These are phyloP conservation scores for Bryconaethiops microstoma DNA, from an alignment of 2,797 vertebrate genomes.

Conservation along the genomic window DNA sequence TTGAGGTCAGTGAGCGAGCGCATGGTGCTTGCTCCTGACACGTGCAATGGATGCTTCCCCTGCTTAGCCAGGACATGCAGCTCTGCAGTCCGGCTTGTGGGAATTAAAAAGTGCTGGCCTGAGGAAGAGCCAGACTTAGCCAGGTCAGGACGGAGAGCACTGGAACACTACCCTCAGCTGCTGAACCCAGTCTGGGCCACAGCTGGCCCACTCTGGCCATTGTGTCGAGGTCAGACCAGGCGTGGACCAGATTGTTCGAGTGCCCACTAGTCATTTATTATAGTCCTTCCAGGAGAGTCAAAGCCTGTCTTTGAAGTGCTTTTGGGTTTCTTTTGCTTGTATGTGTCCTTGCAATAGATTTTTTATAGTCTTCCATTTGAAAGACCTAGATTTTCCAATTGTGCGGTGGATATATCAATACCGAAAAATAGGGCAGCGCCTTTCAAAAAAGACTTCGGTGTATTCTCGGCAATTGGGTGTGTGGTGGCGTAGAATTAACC, in stretches of 20 bases:
- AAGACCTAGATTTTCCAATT: conserved; percentile 64
- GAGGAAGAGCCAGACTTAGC: conserved; percentile 70
- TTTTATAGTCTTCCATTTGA: conserved; percentile 52
- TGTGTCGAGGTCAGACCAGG: conserved; percentile 77
- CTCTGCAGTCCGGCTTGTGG: conserved; percentile 69
- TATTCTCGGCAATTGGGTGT: conserved; percentile 53
- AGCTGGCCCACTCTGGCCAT: conserved; percentile 73
- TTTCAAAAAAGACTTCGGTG: conserved; percentile 52
- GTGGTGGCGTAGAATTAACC: conserved; percentile 55
- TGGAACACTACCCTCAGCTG: conserved; percentile 80
- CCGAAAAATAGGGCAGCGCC: conserved; percentile 55
- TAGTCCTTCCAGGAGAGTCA: conserved; percentile 57
- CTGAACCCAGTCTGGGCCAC: conserved; percentile 73
- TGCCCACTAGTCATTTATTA: conserved; percentile 79
- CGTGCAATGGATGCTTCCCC: conserved; percentile 75
- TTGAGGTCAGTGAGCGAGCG: conserved; percentile 72
- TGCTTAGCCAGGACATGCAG: conserved; percentile 68
- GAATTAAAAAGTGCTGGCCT: conserved; percentile 77
- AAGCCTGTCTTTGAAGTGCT: conserved; percentile 51
- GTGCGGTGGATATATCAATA: conserved; percentile 62
- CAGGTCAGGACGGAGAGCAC: conserved; percentile 72
- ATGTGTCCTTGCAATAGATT: conserved; percentile 56
- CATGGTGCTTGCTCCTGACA: conserved; percentile 77
- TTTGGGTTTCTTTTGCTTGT: conserved; percentile 46
- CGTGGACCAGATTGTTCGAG: conserved; percentile 74